Evolutionary conservation across 30 jellyfish, hydroid and myxozoan genomes (phyloP).

Genomic region (Nemopilema nomurai): DNA sequence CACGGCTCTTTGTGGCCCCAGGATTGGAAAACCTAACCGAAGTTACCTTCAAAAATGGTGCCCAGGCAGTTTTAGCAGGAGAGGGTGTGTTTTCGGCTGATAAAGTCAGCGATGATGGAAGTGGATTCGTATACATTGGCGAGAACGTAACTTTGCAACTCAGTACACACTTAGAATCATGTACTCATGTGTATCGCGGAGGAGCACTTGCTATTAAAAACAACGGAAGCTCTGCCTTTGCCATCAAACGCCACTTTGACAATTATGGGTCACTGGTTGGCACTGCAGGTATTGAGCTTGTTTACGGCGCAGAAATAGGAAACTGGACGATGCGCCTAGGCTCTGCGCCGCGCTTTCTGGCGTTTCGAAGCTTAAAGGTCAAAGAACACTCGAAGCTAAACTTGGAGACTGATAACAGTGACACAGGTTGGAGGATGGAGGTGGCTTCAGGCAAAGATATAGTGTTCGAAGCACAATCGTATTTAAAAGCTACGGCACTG

Average conservation of each 20-base stretch:
- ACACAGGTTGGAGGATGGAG: slow-evolving; percentile 39
- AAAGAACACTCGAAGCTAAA: slow-evolving; percentile 17
- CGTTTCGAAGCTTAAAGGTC: slow-evolving; percentile 29
- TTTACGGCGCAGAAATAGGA: slow-evolving; percentile 37
- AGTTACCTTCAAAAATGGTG: slow-evolving; percentile 29
- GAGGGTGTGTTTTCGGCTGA: slow-evolving; percentile 9
- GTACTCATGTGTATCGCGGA: slow-evolving; percentile 51
- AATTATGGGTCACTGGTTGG: slow-evolving; percentile 38
- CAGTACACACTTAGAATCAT: slow-evolving; percentile 38
- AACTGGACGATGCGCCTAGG: slow-evolving; percentile 31
- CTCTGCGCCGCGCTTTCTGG: slow-evolving; percentile 19
- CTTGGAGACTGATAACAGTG: background rate
- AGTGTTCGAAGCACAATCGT: background rate
- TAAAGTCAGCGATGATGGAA: slow-evolving; percentile 41
- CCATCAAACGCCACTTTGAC: slow-evolving; percentile 42
- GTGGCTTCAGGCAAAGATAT: slow-evolving; percentile 22
- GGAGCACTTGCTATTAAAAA: slow-evolving; percentile 18
- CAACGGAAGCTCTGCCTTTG: slow-evolving; percentile 27
- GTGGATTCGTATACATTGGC: slow-evolving; percentile 44
- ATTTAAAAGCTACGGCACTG: background rate
- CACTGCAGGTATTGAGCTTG: slow-evolving; percentile 4
- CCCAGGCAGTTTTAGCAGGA: slow-evolving; percentile 17
- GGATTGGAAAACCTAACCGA: slow-evolving; percentile 21
- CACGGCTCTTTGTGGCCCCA: slow-evolving; percentile 7
- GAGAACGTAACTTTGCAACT: slow-evolving; percentile 31